Percentiles rank a stretch among this genome's conserved stretches.
These are phyloP conservation scores for Eupithecia subumbrata DNA, from an alignment of 2,888 invertebrate species.

Conservation along the genomic window DNA sequence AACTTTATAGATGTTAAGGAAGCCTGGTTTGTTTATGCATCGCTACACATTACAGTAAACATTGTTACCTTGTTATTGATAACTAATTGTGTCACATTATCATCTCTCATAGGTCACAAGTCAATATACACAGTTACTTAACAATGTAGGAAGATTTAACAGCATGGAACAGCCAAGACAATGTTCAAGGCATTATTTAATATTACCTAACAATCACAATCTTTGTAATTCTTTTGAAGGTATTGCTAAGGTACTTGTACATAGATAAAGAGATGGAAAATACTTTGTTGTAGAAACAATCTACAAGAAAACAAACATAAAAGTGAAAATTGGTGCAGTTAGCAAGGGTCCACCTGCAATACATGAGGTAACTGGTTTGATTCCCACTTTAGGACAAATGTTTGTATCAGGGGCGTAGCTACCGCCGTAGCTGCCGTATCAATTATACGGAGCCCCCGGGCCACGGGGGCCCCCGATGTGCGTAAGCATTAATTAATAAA, in stretches of 20 bases:
- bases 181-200: not conserved
- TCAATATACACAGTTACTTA: conserved; percentile 41
- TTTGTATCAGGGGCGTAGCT: no score
- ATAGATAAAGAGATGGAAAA: not conserved
- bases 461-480: no score
- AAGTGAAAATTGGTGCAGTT: not conserved
- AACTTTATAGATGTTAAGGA: conserved; percentile 4
- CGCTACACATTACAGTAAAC: conserved; percentile 10
- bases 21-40: conserved; percentile 21
- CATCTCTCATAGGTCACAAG: conserved; percentile 55
- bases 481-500: no score
- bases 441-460: no score
- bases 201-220: not conserved
- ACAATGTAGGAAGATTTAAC: not conserved
- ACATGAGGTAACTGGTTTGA: no score
- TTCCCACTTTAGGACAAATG: no score
- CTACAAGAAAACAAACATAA: not conserved
- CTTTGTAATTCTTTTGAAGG: not conserved
- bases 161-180: not conserved
- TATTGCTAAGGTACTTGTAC: not conserved
- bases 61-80: conserved; percentile 50
- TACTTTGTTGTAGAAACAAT: conserved; percentile 2
- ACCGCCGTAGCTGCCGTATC: no score
- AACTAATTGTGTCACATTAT: conserved; percentile 60
- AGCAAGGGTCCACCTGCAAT: no score